Evolutionary conservation across 2,888 invertebrate genomes (phyloP).

Genomic region (Pollenia labialis): DNA sequence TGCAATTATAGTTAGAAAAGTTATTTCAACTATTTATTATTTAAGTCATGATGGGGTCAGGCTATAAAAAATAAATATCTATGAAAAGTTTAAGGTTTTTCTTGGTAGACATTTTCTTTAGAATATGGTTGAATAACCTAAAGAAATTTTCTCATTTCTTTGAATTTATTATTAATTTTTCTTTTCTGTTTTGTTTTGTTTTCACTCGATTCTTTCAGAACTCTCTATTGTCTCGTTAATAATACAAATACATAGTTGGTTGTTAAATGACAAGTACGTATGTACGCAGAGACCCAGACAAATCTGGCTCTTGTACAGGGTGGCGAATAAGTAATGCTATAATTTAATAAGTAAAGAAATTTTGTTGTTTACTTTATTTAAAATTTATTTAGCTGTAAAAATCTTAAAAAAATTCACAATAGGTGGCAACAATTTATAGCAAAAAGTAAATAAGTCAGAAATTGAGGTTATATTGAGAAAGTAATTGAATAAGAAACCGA

Average conservation of each 20-base stretch:
- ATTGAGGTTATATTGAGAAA: too few relatives aligned
- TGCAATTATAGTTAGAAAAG: neutral
- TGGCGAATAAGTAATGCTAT: neutral
- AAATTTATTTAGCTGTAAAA: too few relatives aligned
- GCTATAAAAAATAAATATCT: neutral
- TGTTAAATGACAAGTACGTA: neutral
- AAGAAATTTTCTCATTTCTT: neutral
- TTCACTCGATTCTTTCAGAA: neutral
- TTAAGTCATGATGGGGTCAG: conserved; percentile 39
- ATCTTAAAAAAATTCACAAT: too few relatives aligned
- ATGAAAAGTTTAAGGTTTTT: conserved; percentile 17
- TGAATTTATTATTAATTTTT: neutral
- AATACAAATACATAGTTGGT: conserved; percentile 7
- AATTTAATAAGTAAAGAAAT: too few relatives aligned
- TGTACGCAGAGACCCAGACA: neutral
- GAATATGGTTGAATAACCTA: conserved; percentile 56
- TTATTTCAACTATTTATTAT: conserved; percentile 43
- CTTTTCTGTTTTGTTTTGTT: conserved; percentile 7
- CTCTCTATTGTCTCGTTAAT: conserved; percentile 42
- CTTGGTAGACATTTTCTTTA: conserved; percentile 18
- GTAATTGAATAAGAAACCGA: too few relatives aligned
- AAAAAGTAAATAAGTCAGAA: too few relatives aligned
- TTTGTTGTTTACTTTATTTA: too few relatives aligned
- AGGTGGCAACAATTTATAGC: too few relatives aligned
- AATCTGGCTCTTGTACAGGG: neutral